Evolutionary conservation across 2,113 vertebrate species (phyloP), one percentile per base, ranked within the genome.

Genomic region (Dendropsophus ebraccatus): DNA sequence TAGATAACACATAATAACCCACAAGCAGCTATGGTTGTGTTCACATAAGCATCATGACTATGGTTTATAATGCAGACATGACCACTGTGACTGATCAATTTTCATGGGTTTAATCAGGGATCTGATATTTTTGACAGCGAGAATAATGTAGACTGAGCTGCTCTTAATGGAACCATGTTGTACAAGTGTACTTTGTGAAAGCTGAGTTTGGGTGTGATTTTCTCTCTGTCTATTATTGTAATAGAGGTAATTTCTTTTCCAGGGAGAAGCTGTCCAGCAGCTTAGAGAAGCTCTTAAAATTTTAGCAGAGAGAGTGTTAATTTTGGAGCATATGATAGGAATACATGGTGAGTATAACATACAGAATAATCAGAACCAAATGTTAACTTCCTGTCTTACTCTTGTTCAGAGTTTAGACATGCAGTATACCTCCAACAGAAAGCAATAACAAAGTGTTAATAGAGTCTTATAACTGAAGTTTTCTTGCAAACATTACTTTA

Each of bases 201-300:
- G 25, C 10, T 21, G 28, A 54, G 25, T 54, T 19, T 80, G 41
- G 13, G 11, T 19, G 2, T 32, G 25, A 37, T 50, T 50, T 75
- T 17, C 9, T 28, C 35, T 25, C 17, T 14, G 49, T 32, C 32
- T 2, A 70, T 4, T 23, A 4, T 17, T 41, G 9, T 65, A 65
- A 81, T 35, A 28, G 7, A 12, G 45, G n/a, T 2, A 60, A 47
- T 65, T 87, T 74, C 35, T 67, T 2, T 70, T 47, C 4, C 87
- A 98, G 96, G 95, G 94, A 0, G 96, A 99, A 87, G 95, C 94
- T 0, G 92, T 98, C n/a, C 96, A 97, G 80, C 98, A 99, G 87
- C 95, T 99, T 87, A 94, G 97, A 82, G 97, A 99, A 88, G 98
- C 98, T n/a, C 92, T 99, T 91, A 99, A 99, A 94, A 99, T 99